Percentiles rank a stretch among this genome's conserved stretches.
Evolutionary conservation across 2,888 invertebrate genomes (phyloP).

Genomic region (Lamellibrachia columna): DNA sequence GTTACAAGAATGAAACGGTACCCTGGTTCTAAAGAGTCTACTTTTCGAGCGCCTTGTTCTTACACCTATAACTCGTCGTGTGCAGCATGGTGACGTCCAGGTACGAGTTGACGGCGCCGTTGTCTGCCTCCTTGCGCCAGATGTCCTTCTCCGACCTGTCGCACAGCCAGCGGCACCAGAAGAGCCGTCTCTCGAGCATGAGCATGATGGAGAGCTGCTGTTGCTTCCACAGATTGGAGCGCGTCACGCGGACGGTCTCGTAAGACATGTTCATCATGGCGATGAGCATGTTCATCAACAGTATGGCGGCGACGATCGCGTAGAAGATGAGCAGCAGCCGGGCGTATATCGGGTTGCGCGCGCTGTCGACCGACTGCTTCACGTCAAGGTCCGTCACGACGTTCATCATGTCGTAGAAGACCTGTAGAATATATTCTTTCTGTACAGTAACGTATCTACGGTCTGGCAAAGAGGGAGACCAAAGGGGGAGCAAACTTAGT

Average conservation of each 20-base stretch:
- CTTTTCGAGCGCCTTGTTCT: background rate
- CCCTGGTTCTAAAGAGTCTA: background rate
- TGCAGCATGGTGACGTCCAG: constrained; percentile 43
- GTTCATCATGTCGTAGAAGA: constrained; percentile 46
- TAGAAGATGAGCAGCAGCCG: constrained; percentile 43
- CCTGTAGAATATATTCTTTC: background rate
- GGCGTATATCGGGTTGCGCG: constrained; percentile 39
- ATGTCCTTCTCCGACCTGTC: constrained; percentile 38
- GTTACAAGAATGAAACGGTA: background rate
- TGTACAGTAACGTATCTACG: background rate
- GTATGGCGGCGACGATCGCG: constrained; percentile 44
- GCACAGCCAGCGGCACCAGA: constrained; percentile 41
- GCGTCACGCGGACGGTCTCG: constrained; percentile 41
- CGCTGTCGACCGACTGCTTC: constrained; percentile 37
- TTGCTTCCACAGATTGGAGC: constrained; percentile 43
- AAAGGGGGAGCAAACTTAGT: too few relatives aligned
- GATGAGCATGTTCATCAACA: constrained; percentile 45
- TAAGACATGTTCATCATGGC: constrained; percentile 48
- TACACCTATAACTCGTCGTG: constrained; percentile 13
- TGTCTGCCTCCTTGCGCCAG: constrained; percentile 36
- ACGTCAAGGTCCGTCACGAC: constrained; percentile 44
- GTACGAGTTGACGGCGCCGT: constrained; percentile 33
- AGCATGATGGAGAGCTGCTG: constrained; percentile 44
- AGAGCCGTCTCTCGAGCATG: constrained; percentile 44
- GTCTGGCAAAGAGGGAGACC: background rate